A percentile compares a stretch with the other conserved stretches of the same genome.
Evolutionary conservation across 2,113 vertebrate genomes (phyloP).

Genomic region (human (Homo sapiens)): DNA sequence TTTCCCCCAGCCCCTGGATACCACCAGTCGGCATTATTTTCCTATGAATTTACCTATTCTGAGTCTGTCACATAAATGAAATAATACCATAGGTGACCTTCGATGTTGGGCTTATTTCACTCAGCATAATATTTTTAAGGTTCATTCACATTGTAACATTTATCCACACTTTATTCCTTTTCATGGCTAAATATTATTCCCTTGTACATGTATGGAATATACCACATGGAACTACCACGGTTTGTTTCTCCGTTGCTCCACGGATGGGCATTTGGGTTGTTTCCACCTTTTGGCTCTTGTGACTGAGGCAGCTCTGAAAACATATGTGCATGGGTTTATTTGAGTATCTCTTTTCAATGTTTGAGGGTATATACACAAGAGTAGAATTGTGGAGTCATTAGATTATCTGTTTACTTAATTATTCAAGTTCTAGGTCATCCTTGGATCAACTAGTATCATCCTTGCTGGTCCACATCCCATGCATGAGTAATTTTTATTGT

Average conservation of each 20-base stretch:
- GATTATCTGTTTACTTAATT: background rate
- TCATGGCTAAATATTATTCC: background rate
- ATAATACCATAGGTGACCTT: background rate
- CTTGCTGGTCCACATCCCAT: rapidly evolving
- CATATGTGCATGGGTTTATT: rapidly evolving
- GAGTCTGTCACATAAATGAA: background rate
- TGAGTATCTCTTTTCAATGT: background rate
- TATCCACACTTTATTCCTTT: background rate
- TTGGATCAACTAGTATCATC: background rate
- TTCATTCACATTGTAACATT: too few relatives aligned
- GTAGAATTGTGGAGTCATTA: background rate
- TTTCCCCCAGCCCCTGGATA: background rate
- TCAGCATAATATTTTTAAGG: background rate
- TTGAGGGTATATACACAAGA: background rate
- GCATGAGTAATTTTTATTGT: background rate
- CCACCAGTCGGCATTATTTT: rapidly evolving
- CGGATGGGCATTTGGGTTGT: background rate
- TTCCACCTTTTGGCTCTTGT: background rate
- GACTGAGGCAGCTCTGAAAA: background rate
- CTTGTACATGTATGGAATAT: too few relatives aligned
- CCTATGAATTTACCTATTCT: background rate
- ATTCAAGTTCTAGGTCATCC: background rate
- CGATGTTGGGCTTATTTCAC: background rate
- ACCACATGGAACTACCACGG: background rate
- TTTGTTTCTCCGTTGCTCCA: background rate